Evolutionary conservation across 1,140 invertebrate species (phyloP).

Genomic region (Latrodectus geometricus): DNA sequence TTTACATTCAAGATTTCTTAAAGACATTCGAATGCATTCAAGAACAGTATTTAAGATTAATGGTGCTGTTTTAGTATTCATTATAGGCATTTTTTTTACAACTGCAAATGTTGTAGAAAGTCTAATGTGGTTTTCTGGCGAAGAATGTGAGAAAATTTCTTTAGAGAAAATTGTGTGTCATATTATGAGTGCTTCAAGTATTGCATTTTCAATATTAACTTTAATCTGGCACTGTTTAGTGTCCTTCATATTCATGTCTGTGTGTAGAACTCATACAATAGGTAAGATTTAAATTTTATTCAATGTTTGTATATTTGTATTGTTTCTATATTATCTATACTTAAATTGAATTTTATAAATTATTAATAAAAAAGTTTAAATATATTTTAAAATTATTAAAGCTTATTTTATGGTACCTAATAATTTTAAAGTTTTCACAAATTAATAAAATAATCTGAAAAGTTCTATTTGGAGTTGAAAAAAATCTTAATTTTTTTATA

Average conservation of each 20-base stretch:
- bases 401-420: too few relatives aligned
- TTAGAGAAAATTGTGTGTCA: slow-evolving; percentile 68
- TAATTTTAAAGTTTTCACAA: too few relatives aligned
- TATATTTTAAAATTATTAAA: too few relatives aligned
- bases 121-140: slow-evolving; percentile 62
- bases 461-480: too few relatives aligned
- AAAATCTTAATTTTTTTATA: too few relatives aligned
- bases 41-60: slow-evolving; percentile 70
- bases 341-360: not conserved
- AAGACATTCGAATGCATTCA: slow-evolving; percentile 69
- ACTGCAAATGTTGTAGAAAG: slow-evolving; percentile 65
- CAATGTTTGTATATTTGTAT: slow-evolving; percentile 3
- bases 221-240: slow-evolving; percentile 70
- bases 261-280: slow-evolving; percentile 71
- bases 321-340: not conserved
- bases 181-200: slow-evolving; percentile 66
- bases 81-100: slow-evolving; percentile 64
- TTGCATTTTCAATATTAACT: slow-evolving; percentile 67
- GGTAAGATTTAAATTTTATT: slow-evolving; percentile 66
- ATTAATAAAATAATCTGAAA: too few relatives aligned
- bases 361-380: too few relatives aligned
- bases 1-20: slow-evolving; percentile 68
- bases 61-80: slow-evolving; percentile 65
- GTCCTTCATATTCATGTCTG: slow-evolving; percentile 69
- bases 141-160: slow-evolving; percentile 65